Percentiles rank a stretch among this genome's conserved stretches.
phyloP scores from a whole-genome alignment of 1,140 invertebrate species.

The Lordiphosa collinella region DNA sequence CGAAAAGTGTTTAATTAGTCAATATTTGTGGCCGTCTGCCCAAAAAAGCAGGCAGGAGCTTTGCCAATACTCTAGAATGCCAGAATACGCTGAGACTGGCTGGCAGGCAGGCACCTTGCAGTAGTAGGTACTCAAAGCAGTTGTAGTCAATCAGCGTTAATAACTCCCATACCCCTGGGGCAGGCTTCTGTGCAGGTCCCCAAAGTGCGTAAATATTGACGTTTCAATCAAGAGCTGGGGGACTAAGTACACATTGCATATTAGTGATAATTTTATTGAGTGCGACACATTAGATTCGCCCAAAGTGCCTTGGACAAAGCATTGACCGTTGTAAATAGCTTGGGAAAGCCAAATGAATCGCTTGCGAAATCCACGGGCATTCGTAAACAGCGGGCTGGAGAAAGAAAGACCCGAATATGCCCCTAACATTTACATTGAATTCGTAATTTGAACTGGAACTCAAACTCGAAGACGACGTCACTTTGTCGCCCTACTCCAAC shows the following conservation, averaged over 20 bases:
- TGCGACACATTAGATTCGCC: constrained; percentile 54
- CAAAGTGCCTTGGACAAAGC: constrained; percentile 25
- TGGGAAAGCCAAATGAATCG: constrained; percentile 39
- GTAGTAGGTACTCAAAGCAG: background rate
- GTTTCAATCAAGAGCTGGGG: constrained; percentile 54
- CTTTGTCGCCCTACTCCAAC: background rate
- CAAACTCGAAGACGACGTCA: constrained; percentile 8
- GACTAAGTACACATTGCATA: constrained; percentile 62
- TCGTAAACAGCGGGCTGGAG: constrained; percentile 26
- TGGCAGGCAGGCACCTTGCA: background rate
- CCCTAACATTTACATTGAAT: no score
- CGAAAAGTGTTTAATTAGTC: constrained; percentile 48
- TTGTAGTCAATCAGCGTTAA: background rate
- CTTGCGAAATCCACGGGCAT: constrained; percentile 63
- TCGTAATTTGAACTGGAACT: constrained; percentile 13
- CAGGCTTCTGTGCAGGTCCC: constrained; percentile 46
- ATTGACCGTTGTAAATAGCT: constrained; percentile 9
- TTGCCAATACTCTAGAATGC: background rate
- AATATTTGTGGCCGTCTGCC: constrained; percentile 22
- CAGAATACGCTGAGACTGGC: background rate
- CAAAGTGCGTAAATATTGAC: constrained; percentile 68
- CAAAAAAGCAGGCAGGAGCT: background rate
- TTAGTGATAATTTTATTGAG: constrained; percentile 72
- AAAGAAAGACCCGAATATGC: constrained; percentile 6
- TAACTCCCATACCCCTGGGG: background rate